These are phyloP conservation scores for Varecia variegata DNA, from an alignment of 2,797 vertebrate genomes.

Conservation along the genomic window DNA sequence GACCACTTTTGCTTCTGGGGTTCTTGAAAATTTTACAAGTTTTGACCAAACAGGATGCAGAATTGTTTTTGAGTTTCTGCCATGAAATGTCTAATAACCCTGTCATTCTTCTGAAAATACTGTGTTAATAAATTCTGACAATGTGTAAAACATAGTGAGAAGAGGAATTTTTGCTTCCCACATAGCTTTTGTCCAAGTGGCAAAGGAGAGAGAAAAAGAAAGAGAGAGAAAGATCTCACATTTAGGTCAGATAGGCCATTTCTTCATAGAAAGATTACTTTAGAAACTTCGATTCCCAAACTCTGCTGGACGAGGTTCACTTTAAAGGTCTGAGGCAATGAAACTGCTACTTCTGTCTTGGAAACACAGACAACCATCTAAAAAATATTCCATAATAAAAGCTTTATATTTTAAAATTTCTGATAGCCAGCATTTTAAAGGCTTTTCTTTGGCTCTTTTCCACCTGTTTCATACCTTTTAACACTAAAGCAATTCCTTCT, in stretches of 20 bases:
- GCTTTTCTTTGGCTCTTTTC: not conserved
- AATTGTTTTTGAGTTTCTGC: constrained; percentile 78
- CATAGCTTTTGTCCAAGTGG: constrained; percentile 61
- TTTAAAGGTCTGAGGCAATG: not conserved
- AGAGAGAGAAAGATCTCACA: constrained; percentile 22
- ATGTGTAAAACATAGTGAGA: constrained; percentile 77
- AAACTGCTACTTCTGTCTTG: not conserved
- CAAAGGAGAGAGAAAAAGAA: constrained; percentile 32
- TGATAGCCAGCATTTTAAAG: not conserved
- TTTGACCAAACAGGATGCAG: constrained; percentile 75
- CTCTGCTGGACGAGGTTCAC: not conserved
- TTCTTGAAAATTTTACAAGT: constrained; percentile 78
- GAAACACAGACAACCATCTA: not conserved
- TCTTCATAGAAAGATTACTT: constrained; percentile 21
- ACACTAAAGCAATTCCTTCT: not conserved
- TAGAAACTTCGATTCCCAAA: not conserved
- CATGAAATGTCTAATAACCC: constrained; percentile 80
- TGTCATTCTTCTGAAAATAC: constrained; percentile 79
- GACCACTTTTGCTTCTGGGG: constrained; percentile 43
- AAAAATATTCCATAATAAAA: not conserved
- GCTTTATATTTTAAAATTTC: not conserved
- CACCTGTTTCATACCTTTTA: not conserved
- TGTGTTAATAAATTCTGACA: constrained; percentile 82
- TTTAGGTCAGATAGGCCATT: constrained; percentile 59
- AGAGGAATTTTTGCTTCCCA: constrained; percentile 69